Conservation (phyloP, 2,113 vertebrate genomes). For the Nycticorax nycticorax region DNA sequence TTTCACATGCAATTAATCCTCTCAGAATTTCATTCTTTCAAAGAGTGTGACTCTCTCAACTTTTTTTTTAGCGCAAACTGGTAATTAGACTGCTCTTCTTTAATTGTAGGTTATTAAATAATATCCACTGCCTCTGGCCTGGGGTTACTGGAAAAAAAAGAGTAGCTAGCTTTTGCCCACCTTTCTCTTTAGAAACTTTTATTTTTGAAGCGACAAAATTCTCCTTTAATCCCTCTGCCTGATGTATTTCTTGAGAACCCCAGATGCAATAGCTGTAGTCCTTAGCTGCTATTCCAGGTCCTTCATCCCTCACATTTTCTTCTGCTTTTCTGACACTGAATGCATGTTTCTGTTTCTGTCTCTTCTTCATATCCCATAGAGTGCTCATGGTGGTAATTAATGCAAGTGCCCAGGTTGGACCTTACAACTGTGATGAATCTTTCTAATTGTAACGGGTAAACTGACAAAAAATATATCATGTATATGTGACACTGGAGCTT, state of each 20-base stretch:
- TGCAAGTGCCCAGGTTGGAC: background rate
- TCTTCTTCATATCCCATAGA: background rate
- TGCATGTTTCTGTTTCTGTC: background rate
- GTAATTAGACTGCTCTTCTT: constrained; percentile 2
- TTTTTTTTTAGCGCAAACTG: background rate
- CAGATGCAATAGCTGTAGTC: background rate
- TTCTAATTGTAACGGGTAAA: background rate
- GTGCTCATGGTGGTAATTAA: background rate
- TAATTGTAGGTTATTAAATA: constrained; percentile 29
- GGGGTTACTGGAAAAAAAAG: background rate
- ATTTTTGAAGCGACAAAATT: background rate
- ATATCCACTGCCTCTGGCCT: background rate
- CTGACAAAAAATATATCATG: background rate
- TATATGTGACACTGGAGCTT: background rate
- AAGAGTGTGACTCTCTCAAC: background rate
- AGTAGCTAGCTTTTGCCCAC: background rate
- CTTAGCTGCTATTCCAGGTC: background rate
- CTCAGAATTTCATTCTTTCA: background rate
- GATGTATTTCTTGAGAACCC: background rate
- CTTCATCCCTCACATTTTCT: background rate
- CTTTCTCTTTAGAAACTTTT: background rate
- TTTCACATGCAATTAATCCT: background rate
- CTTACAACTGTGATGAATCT: background rate
- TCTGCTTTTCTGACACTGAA: background rate
- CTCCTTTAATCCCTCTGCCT: background rate